Evolutionary conservation across 2,797 vertebrate genomes (phyloP), one percentile per base, ranked within the genome.

Genomic region (Apodemus agrarius): DNA sequence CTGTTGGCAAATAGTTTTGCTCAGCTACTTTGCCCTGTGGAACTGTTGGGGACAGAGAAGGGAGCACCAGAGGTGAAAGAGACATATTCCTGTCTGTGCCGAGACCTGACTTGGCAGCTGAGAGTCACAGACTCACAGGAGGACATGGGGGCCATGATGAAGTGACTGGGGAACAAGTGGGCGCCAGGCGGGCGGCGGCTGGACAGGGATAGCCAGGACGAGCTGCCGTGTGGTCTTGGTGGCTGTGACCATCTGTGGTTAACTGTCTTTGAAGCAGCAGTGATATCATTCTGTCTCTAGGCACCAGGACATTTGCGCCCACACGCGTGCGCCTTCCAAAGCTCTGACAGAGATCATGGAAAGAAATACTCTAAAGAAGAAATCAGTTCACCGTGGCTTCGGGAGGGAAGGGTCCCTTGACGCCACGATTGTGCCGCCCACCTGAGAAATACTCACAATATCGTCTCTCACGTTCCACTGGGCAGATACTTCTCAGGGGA

Each of bases 11-110:
- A 6, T 7, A 12, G 49, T 9, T 3, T 4, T 21, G n/a, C 2
- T 94, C 14, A 0, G 4, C 14, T 4, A 2, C 26, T 52, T 52
- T 16, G 54, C 22, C 54, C 40, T 37, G 43, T 17, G 21, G 24
- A 1, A 11, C 72, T 78, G 13, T 49, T 37, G 1, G 43, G 40
- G 6, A 67, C 29, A 84, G 17, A 34, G 14, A 65, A 49, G 3
- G 54, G 11, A 1, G 2, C 9, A 1, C 0, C 6, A 65, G 29
- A 46, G 37, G 21, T 16, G 43, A 40, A 87, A 67, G 61, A 43
- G 3, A n/a, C 6, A 0, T 13, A 40, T 49, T 24, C 1, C 17
- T 49, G 22, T 6, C 5, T 7, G 4, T 12, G 6, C 16, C 1
- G 10, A 67, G 74, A 9, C 26, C 0, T 4, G 7, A 5, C 22